Conservation (phyloP, 23 tunicate genomes). For the Trididemnum miniatum region DNA sequence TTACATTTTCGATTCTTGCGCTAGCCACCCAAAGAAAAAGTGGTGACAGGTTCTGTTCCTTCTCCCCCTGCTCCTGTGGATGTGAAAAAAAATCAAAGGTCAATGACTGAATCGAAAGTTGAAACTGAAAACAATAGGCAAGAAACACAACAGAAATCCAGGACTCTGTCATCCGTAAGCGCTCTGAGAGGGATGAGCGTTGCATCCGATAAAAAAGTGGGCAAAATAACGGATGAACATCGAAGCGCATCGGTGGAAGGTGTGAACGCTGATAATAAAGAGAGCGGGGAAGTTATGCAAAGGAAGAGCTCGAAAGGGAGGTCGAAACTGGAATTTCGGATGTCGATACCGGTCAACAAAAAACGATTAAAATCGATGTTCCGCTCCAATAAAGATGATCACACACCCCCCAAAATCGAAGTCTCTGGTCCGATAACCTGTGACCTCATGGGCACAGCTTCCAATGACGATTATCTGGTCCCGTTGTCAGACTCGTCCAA, state of each 20-base stretch:
- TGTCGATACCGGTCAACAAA: conserved; percentile 13
- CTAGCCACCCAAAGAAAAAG: too few species aligned
- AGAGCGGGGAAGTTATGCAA: neutral
- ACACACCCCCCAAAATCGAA: conserved; percentile 14
- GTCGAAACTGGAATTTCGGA: conserved; percentile 1
- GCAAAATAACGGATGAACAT: neutral
- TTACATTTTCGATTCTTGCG: too few species aligned
- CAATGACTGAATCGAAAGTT: too few species aligned
- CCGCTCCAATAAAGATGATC: conserved; percentile 12
- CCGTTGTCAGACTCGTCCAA: neutral
- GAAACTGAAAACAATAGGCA: too few species aligned
- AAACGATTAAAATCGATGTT: conserved; percentile 28
- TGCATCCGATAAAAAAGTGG: neutral
- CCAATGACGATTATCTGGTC: conserved; percentile 28
- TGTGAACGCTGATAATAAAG: neutral
- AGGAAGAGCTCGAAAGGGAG: conserved; percentile 1
- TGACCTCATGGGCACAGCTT: conserved; percentile 14
- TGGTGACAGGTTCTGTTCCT: too few species aligned
- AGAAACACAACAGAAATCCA: neutral
- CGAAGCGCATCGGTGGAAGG: conserved; percentile 11
- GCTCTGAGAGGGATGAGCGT: neutral
- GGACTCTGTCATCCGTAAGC: neutral
- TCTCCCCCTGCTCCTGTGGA: too few species aligned
- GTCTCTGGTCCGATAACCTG: conserved; percentile 36
- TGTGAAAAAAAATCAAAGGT: too few species aligned